These are phyloP conservation scores for Sapayoa aenigma DNA, from an alignment of 2,113 vertebrate genomes.

Conservation along the genomic window DNA sequence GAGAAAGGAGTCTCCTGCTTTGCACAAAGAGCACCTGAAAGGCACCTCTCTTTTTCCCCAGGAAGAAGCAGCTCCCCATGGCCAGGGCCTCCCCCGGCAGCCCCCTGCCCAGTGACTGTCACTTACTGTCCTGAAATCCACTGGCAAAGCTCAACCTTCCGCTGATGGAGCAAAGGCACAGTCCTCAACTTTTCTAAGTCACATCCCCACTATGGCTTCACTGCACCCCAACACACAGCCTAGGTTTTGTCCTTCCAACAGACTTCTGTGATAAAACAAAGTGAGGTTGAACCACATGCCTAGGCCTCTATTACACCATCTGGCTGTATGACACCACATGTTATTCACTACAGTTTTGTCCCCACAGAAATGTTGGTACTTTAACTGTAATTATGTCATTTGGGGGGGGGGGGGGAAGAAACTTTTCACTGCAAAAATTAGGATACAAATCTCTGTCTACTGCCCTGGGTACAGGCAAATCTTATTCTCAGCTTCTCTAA, in stretches of 20 bases:
- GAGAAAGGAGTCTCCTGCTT: neutral
- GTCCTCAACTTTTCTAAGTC: neutral
- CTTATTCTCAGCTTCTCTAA: neutral
- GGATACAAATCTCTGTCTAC: neutral
- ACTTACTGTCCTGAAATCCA: neutral
- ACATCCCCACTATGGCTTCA: neutral
- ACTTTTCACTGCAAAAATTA: neutral
- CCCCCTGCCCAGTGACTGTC: fast-evolving
- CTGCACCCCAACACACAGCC: neutral
- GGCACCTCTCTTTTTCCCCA: neutral
- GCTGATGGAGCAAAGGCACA: neutral
- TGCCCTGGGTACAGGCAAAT: neutral
- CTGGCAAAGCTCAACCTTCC: neutral
- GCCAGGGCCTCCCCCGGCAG: neutral
- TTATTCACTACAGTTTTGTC: neutral
- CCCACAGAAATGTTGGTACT: neutral
- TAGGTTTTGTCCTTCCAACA: neutral
- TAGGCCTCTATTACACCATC: neutral
- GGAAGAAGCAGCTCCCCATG: neutral
- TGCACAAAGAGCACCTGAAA: neutral
- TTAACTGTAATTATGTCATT: neutral
- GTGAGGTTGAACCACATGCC: neutral
- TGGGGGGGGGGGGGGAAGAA: neutral
- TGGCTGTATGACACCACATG: neutral
- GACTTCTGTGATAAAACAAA: neutral